These are phyloP conservation scores for Tiaroga cobitis DNA, from an alignment of 2,797 vertebrate species.

Conservation along the genomic window DNA sequence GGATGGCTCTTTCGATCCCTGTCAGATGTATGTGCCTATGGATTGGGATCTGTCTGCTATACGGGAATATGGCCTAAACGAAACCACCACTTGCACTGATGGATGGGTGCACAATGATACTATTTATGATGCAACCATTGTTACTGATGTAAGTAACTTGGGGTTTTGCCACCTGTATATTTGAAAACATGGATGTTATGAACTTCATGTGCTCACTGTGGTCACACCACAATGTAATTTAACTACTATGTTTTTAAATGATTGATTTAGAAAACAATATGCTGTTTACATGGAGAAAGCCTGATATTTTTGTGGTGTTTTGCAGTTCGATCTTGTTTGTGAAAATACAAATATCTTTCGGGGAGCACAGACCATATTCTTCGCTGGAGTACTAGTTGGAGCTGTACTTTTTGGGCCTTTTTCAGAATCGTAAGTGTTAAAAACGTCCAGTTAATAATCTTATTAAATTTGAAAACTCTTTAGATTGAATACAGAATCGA, in stretches of 20 bases:
- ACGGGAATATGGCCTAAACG: slow-evolving; percentile 75
- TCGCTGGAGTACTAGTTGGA: slow-evolving; percentile 85
- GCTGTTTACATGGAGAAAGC: neutral
- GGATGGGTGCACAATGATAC: slow-evolving; percentile 72
- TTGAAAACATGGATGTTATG: neutral
- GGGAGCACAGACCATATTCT: slow-evolving; percentile 84
- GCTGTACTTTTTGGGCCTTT: slow-evolving; percentile 81
- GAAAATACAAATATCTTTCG: slow-evolving; percentile 74
- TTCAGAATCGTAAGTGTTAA: slow-evolving; percentile 83
- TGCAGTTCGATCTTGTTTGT: slow-evolving; percentile 88
- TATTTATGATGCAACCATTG: slow-evolving; percentile 71
- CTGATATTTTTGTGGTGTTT: slow-evolving; percentile 37
- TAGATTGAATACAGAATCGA: neutral
- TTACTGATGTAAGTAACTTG: slow-evolving; percentile 59
- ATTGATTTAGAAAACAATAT: neutral
- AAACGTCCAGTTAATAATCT: neutral
- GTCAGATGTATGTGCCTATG: slow-evolving; percentile 84
- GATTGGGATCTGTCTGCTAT: slow-evolving; percentile 77
- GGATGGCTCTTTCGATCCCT: slow-evolving; percentile 76
- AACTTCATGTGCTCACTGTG: neutral
- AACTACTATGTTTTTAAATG: neutral
- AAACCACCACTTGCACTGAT: slow-evolving; percentile 75
- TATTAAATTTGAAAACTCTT: neutral
- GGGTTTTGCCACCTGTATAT: neutral
- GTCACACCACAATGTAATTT: neutral